These are phyloP conservation scores for Pterocles burchelli DNA, from an alignment of 2,113 vertebrate genomes.

Conservation along the genomic window DNA sequence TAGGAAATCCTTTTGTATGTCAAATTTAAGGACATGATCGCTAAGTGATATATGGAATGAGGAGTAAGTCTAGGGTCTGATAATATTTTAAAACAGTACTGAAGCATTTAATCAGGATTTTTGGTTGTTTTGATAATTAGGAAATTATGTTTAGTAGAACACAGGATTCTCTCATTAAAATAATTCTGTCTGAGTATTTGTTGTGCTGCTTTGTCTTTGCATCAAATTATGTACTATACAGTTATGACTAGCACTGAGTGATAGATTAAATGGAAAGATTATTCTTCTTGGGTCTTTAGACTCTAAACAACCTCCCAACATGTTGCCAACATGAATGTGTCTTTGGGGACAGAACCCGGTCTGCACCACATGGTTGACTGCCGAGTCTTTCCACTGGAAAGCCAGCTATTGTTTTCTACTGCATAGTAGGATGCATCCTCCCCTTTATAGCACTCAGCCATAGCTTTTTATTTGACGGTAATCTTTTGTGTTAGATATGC, in stretches of 20 bases:
- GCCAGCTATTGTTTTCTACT: not conserved
- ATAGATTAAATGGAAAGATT: not conserved
- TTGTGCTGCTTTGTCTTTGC: not conserved
- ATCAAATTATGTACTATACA: not conserved
- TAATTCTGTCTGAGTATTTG: not conserved
- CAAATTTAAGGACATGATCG: not conserved
- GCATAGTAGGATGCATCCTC: not conserved
- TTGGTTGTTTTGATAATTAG: not conserved
- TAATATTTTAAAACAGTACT: not conserved
- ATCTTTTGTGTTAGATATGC: not conserved
- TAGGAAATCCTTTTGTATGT: not conserved
- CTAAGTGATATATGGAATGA: not conserved
- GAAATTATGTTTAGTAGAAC: not conserved
- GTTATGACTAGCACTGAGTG: not conserved
- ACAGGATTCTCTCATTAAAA: not conserved
- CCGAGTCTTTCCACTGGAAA: slow-evolving; percentile 4
- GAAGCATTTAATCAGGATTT: not conserved
- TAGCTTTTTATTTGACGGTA: not conserved
- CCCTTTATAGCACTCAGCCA: not conserved
- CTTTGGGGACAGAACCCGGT: not conserved
- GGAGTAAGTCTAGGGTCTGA: not conserved
- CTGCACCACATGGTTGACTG: not conserved
- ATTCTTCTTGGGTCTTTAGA: not conserved
- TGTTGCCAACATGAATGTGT: not conserved
- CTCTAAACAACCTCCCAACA: not conserved